phyloP scores from a whole-genome alignment of 2,888 invertebrate genomes.

The Blomia tropicalis region DNA sequence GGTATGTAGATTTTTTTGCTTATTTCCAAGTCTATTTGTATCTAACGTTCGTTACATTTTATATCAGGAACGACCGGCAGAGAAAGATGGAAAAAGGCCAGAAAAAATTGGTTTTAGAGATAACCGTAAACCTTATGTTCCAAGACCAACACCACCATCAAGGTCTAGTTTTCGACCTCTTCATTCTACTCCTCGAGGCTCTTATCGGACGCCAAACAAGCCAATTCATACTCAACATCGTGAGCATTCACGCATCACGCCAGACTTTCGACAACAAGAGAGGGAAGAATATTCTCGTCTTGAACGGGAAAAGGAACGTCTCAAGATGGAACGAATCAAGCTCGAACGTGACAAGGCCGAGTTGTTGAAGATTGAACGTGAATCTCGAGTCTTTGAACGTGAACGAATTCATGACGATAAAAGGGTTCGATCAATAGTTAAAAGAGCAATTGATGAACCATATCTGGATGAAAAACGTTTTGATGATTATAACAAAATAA shows the following conservation, averaged over 20 bases:
- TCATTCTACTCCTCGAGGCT: not conserved
- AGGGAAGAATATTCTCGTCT: constrained; percentile 47
- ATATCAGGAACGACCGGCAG: constrained; percentile 1
- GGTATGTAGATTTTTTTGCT: constrained; percentile 7
- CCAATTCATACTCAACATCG: not conserved
- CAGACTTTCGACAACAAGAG: constrained; percentile 63
- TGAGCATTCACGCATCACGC: constrained; percentile 49
- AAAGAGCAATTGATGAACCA: not conserved
- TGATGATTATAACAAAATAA: constrained; percentile 13
- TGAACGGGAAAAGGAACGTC: constrained; percentile 43
- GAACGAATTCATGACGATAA: not conserved
- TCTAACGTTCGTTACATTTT: not conserved
- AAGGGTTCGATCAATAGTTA: not conserved
- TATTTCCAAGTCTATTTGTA: not conserved
- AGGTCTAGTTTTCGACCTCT: not conserved
- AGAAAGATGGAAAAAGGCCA: not conserved
- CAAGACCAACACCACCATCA: not conserved
- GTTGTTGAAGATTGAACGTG: constrained; percentile 61
- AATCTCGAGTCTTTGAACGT: constrained; percentile 35
- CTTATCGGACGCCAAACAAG: not conserved
- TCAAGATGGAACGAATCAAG: constrained; percentile 51
- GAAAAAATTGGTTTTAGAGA: constrained; percentile 16
- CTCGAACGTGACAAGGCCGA: constrained; percentile 76
- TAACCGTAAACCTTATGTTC: not conserved
- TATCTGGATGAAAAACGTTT: constrained; percentile 4